Evolutionary conservation across 1,140 invertebrate genomes (phyloP), one percentile per base, ranked within the genome.

Genomic region (Diabrotica virgifera): DNA sequence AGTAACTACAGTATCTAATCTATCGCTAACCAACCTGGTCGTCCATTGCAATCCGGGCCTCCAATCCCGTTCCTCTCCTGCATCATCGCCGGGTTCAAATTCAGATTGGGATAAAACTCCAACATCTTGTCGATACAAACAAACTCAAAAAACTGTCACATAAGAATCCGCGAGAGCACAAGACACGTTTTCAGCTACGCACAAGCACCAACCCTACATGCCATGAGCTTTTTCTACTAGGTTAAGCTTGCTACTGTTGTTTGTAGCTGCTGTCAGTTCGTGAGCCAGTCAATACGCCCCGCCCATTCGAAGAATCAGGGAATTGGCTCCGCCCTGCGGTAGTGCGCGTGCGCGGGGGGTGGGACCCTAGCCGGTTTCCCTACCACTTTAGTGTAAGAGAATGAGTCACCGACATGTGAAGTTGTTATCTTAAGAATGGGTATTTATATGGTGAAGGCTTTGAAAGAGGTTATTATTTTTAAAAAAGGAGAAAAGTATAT

Each of bases 41-140:
- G 74, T 13, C 79, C 81, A 55, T 81, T 77, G 73, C 82, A 84
- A 38, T 80, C 77, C 57, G 81, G 77, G 57, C 70, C 71, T 35
- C 79, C 77, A 36, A 82, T 69, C 7, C 70, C 75, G 52, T 69
- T 75, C 77, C 80, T 82, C 59, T 85, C 83, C 62, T 78, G 82
- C 77, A 84, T 78, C 77, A 85, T 81, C 37, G 81, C 71, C 54
- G 76, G 70, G 62, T 77, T 78, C 57, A 78, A 65, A 56, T 76
- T 78, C 66, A 80, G 70, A 69, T 79, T 78, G 0, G 77, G 78
- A 70, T 79, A 80, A 76, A 80, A 80, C 66, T 80, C 78, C 74
- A 80, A 75, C 78, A 80, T 80, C 62, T 58, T 37, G 36, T 58
- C 12, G 36, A 54, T 35, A 13, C 46, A 12, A 51, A 11, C 46